Conservation (phyloP, 2,113 vertebrate species). For the Psittacus erithacus region DNA sequence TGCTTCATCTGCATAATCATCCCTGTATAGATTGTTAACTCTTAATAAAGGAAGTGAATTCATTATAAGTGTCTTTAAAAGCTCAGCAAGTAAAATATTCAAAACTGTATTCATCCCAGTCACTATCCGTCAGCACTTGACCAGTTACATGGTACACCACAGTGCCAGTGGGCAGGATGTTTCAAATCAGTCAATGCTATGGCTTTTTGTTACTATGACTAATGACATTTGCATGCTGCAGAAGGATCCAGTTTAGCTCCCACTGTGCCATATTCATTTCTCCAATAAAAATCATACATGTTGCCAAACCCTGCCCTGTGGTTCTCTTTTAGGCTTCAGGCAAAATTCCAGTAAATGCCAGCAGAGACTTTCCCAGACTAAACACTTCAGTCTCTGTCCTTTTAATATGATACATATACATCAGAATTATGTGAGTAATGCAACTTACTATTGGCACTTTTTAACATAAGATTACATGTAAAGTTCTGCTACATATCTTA, state of each 20-base stretch:
- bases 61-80: neutral
- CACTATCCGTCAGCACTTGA: neutral
- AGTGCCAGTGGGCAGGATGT: slow-evolving; percentile 12
- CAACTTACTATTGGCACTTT: neutral
- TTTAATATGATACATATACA: neutral
- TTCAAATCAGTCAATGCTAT: neutral
- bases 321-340: neutral
- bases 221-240: slow-evolving; percentile 4
- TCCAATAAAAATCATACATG: neutral
- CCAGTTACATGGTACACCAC: neutral
- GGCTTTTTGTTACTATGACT: slow-evolving; percentile 21
- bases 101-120: neutral
- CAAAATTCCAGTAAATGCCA: neutral
- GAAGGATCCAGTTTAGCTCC: slow-evolving; percentile 1
- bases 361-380: neutral
- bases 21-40: neutral
- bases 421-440: neutral
- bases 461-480: fast-evolving
- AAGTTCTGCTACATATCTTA: neutral
- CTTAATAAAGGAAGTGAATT: neutral
- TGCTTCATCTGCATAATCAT: neutral
- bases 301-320: neutral
- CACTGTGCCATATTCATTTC: neutral
- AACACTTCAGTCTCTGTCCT: neutral
- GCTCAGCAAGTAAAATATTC: slow-evolving; percentile 11